Evolutionary conservation across 2,888 invertebrate genomes (phyloP).

Genomic region (Nomada lathburiana): DNA sequence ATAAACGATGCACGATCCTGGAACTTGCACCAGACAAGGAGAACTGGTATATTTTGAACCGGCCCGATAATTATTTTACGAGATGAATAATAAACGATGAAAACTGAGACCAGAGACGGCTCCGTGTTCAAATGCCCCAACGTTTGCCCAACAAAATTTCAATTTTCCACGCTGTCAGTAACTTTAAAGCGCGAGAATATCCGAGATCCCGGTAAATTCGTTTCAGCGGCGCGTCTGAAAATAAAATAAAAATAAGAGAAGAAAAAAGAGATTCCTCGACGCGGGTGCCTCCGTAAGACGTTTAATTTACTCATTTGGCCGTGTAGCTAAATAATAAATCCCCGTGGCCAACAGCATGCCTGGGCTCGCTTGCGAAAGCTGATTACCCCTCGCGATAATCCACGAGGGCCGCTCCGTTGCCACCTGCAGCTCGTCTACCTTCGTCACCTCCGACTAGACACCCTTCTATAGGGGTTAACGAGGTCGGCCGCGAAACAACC

Average conservation of each 20-base stretch:
- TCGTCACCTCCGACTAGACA: slow-evolving; percentile 50
- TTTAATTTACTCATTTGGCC: slow-evolving; percentile 44
- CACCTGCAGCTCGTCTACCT: slow-evolving; percentile 52
- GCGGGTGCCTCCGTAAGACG: neutral
- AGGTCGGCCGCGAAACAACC: slow-evolving; percentile 73
- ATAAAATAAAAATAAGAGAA: neutral
- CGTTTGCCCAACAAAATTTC: too few relatives aligned
- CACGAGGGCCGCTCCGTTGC: slow-evolving; percentile 56
- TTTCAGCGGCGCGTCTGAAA: too few relatives aligned
- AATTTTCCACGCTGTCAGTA: too few relatives aligned
- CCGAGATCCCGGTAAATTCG: too few relatives aligned
- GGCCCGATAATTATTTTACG: too few relatives aligned
- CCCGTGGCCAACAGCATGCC: slow-evolving; percentile 18
- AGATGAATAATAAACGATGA: too few relatives aligned
- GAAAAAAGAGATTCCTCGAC: neutral
- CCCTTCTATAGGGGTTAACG: slow-evolving; percentile 71
- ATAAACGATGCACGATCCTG: too few relatives aligned
- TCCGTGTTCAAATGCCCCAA: too few relatives aligned
- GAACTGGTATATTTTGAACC: too few relatives aligned
- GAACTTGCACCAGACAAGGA: too few relatives aligned
- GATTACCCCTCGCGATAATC: slow-evolving; percentile 60
- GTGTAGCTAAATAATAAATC: slow-evolving; percentile 43
- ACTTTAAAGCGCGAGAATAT: too few relatives aligned
- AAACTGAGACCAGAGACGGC: too few relatives aligned
- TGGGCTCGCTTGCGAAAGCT: slow-evolving; percentile 65